Percentiles rank a stretch among this genome's conserved stretches.
These are phyloP conservation scores for Tipula vernalis DNA, from an alignment of 2,888 invertebrate species.

Conservation along the genomic window DNA sequence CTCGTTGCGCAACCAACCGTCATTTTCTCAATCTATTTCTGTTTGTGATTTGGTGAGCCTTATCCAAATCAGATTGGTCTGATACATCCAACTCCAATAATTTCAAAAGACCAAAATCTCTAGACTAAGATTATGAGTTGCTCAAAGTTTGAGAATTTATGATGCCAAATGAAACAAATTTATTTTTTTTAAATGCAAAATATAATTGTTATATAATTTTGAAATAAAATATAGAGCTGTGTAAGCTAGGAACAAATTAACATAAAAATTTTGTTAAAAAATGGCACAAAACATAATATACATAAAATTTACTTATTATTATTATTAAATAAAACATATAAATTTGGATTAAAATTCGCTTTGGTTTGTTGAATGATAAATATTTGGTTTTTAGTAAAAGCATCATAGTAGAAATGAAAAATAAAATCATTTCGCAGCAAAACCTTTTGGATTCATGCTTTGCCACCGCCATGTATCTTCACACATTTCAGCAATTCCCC, in stretches of 20 bases:
- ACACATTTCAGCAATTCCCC: slow-evolving; percentile 71
- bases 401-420: not conserved
- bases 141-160: too few relatives aligned
- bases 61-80: too few relatives aligned
- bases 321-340: not conserved
- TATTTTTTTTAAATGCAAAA: not conserved
- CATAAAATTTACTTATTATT: not conserved
- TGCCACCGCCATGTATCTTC: slow-evolving; percentile 83
- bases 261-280: not conserved
- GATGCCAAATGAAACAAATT: not conserved
- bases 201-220: not conserved
- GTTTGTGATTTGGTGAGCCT: too few relatives aligned
- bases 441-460: slow-evolving; percentile 67
- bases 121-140: too few relatives aligned
- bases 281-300: not conserved
- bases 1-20: too few relatives aligned
- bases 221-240: not conserved
- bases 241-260: not conserved
- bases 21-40: too few relatives aligned
- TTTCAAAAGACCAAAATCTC: too few relatives aligned
- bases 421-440: slow-evolving; percentile 16
- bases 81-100: too few relatives aligned
- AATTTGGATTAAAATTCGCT: not conserved
- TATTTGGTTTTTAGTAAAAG: not conserved
- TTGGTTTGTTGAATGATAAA: not conserved